Conservation (phyloP, 1,140 invertebrate species). For the Palaemon carinicauda region DNA sequence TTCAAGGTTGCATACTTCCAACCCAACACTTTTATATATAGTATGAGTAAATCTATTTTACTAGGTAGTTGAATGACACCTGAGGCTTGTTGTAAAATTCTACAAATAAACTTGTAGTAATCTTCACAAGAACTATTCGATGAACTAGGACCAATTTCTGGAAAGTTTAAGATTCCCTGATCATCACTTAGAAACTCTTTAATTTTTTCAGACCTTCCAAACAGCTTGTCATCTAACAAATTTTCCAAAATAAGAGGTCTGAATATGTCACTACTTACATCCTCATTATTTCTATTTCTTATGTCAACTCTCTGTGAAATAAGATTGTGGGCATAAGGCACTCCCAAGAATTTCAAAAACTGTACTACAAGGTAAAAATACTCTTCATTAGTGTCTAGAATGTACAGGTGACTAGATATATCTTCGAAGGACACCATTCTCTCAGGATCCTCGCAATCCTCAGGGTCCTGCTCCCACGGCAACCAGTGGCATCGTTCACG, state of each 20-base stretch:
- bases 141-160: constrained; percentile 41
- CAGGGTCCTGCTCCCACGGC: constrained; percentile 66
- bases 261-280: constrained; percentile 19
- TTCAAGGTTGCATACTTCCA: constrained; percentile 29
- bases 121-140: constrained; percentile 16
- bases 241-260: constrained; percentile 47
- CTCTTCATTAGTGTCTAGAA: constrained; percentile 60
- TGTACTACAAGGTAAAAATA: constrained; percentile 62
- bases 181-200: background rate
- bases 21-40: constrained; percentile 60
- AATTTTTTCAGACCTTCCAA: constrained; percentile 5
- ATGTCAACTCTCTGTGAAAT: background rate
- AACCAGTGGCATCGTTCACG: constrained; percentile 65
- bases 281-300: background rate
- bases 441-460: constrained; percentile 67
- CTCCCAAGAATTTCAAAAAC: constrained; percentile 64
- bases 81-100: constrained; percentile 59
- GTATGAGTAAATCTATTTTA: constrained; percentile 58
- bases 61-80: constrained; percentile 57
- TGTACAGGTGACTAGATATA: constrained; percentile 63
- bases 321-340: background rate
- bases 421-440: constrained; percentile 67
- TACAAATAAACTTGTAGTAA: constrained; percentile 53
- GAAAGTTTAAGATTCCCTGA: constrained; percentile 23
- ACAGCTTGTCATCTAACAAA: constrained; percentile 36